phyloP scores from a whole-genome alignment of 2,888 invertebrate species.

The Synergus itoensis region DNA sequence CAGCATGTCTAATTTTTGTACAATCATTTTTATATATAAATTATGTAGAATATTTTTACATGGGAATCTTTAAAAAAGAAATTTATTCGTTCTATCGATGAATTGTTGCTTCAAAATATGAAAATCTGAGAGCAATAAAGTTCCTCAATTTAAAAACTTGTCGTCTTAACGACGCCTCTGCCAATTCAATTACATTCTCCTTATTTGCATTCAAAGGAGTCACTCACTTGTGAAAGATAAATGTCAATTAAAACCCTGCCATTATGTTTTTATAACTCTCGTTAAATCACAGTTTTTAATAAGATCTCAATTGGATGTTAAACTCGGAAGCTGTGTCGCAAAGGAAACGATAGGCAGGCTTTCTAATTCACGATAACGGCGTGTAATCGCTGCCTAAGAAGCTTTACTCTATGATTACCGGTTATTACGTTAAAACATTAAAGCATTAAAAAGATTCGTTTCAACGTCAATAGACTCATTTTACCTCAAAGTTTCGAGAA shows the following conservation, averaged over 20 bases:
- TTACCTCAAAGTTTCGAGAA: neutral
- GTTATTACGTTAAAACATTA: conserved; percentile 14
- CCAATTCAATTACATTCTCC: too few species aligned
- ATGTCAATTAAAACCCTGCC: neutral
- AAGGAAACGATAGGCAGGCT: neutral
- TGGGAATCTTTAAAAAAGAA: too few species aligned
- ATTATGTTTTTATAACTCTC: conserved; percentile 1
- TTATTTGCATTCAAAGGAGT: neutral
- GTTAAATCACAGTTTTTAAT: conserved; percentile 9
- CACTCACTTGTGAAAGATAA: neutral
- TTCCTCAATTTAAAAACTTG: neutral
- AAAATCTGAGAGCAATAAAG: neutral
- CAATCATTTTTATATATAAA: too few species aligned
- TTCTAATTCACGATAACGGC: conserved; percentile 34
- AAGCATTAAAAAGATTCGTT: neutral
- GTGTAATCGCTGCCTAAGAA: conserved; percentile 21
- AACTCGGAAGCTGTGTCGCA: conserved; percentile 5
- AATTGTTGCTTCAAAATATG: neutral
- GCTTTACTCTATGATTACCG: conserved; percentile 18
- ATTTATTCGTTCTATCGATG: neutral
- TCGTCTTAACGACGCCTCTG: too few species aligned
- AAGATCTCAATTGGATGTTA: neutral
- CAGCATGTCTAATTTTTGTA: too few species aligned
- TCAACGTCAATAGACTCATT: neutral
- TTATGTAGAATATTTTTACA: too few species aligned